A percentile compares a stretch with the other conserved stretches of the same genome.
These are phyloP conservation scores for Liparis tanakae DNA, from an alignment of 2,797 vertebrate species.

Conservation along the genomic window DNA sequence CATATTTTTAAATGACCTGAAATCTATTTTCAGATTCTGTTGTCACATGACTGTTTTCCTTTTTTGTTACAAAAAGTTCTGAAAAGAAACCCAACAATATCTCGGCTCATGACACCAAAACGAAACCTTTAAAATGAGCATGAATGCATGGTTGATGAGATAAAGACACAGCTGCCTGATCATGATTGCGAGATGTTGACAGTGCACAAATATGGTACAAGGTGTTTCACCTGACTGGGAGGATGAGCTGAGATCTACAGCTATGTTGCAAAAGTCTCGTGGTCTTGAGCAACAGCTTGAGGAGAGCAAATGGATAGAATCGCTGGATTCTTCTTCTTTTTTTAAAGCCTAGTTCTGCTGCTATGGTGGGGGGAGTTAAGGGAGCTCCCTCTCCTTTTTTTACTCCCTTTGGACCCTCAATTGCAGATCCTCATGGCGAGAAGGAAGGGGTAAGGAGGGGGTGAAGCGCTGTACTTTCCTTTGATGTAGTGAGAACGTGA, in stretches of 20 bases:
- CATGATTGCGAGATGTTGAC: conserved; percentile 29
- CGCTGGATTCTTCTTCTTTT: conserved; percentile 19
- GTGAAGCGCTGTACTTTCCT: conserved; percentile 69
- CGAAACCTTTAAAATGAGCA: conserved; percentile 17
- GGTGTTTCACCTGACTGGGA: conserved; percentile 42
- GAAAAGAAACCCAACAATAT: conserved; percentile 1
- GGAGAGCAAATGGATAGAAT: conserved; percentile 41
- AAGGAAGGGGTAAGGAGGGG: conserved; percentile 54
- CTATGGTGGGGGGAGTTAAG: conserved; percentile 25
- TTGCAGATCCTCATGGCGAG: conserved; percentile 72
- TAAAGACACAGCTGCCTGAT: conserved; percentile 23
- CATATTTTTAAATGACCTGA: conserved; percentile 61
- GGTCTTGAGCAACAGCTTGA: conserved; percentile 42
- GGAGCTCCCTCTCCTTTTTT: conserved; percentile 44
- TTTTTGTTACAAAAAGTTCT: conserved; percentile 19
- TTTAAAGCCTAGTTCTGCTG: conserved; percentile 35
- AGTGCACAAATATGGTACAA: conserved; percentile 8
- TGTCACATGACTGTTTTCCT: conserved; percentile 17
- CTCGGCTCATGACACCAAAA: conserved; percentile 10
- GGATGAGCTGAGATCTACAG: conserved; percentile 52
- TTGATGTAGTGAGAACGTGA: conserved; percentile 86
- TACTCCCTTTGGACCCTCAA: conserved; percentile 66
- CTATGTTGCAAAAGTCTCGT: conserved; percentile 40
- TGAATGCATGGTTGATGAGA: conserved; percentile 39
- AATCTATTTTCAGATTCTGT: conserved; percentile 40